Conservation (phyloP, 2,888 invertebrate genomes). For the Sesia apiformis region DNA sequence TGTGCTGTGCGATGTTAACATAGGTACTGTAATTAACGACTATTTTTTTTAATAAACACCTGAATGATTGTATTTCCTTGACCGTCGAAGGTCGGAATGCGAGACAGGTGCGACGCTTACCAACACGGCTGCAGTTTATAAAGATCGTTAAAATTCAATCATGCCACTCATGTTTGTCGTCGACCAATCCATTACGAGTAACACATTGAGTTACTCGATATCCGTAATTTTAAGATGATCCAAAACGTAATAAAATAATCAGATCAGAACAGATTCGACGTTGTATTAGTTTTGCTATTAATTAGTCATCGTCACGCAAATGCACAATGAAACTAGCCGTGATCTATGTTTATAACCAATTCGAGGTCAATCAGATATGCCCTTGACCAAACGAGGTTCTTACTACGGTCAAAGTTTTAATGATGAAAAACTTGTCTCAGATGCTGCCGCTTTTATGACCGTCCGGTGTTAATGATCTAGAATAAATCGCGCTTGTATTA, state of each 20-base stretch:
- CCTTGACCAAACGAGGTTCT: conserved; percentile 55
- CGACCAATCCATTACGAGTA: neutral
- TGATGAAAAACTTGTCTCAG: conserved; percentile 21
- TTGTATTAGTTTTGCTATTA: conserved; percentile 15
- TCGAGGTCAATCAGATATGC: conserved; percentile 36
- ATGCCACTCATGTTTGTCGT: conserved; percentile 10
- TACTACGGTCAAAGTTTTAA: conserved; percentile 38
- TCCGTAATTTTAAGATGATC: neutral
- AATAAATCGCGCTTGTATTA: neutral
- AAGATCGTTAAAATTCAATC: conserved; percentile 33
- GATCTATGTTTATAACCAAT: conserved; percentile 29
- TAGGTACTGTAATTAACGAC: conserved; percentile 29
- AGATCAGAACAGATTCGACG: neutral
- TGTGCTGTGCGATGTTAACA: conserved; percentile 47
- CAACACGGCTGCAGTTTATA: conserved; percentile 26
- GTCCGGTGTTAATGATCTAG: neutral
- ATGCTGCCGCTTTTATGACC: conserved; percentile 9
- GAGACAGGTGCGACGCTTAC: conserved; percentile 48
- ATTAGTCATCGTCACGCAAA: conserved; percentile 39
- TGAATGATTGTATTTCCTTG: conserved; percentile 65
- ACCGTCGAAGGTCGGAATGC: conserved; percentile 60
- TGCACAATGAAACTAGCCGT: conserved; percentile 22
- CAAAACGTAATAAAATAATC: conserved; percentile 1
- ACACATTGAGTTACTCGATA: neutral
- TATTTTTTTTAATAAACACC: conserved; percentile 41